Base-by-base conservation (phyloP, 2,113 vertebrate genomes). In the Cacatua alba region DNA sequence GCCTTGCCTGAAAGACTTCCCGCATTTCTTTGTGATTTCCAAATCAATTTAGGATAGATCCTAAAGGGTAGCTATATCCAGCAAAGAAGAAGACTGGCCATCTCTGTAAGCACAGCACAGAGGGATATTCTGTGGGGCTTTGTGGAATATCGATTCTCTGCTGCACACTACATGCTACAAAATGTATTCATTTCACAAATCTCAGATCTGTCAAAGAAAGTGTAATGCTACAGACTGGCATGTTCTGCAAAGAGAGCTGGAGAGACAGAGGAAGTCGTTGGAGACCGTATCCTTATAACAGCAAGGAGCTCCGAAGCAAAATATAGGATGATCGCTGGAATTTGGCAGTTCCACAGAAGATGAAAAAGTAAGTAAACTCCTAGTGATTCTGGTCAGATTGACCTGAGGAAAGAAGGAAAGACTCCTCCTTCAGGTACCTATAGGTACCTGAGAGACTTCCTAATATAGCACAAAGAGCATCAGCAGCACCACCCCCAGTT, bases 161-260 rank as follows among this genome's bases (percentile, higher is more conserved):
- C 55, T 33, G 51, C 44, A 70, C 13, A 57, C 29, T n/a, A 52
- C 37, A 5, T 10, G 19, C 60, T 77, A 82, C 43, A 68, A 59
- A 82, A 57, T 1, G 2, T 25, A 33, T 71, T 78, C 13, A 11
- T 68, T 93, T 48, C 70, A 79, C 67, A 65, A 35, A 80, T 48
- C 70, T 85, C 78, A 48, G 26, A 24, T 48, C 44, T 72, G 77
- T 23, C 86, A 86, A 86, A 77, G 13, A 24, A 92, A 86, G 35
- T 2, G 10, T 4, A 62, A 39, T 44, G 29, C 62, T 71, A 6
- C 1, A 3, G 76, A 52, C 35, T 0, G 1, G 25, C 26, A 29
- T 18, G 44, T 53, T 70, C 44, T 1, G 0, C 49, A 79, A 57
- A 91, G 55, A 78, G 48, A 82, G 49, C 49, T 68, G 65, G 68